Base-by-base conservation (phyloP, 1,140 invertebrate species). In the Cephus cinctus region DNA sequence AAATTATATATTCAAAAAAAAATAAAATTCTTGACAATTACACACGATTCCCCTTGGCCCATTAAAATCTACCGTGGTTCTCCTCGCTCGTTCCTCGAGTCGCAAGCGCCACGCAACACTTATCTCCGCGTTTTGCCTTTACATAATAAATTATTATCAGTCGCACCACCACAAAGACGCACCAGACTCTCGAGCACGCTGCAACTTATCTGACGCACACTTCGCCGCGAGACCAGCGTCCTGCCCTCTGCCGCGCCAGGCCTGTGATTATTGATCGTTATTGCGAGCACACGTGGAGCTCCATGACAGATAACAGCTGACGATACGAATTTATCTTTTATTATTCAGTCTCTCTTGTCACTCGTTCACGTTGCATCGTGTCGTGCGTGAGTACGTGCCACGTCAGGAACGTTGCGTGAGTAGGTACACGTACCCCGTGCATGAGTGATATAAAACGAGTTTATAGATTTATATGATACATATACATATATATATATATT, bases 291-390 rank as follows among this genome's bases (percentile, higher is more conserved):
- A 47, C 45, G 44, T 47, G 38, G 43, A 27, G 22, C 18, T 38
- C 31, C 20, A 38, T 47, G 44, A 46, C 47, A 38, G 58, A 66
- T 65, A 63, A 63, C 58, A 52, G 47, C 49, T 43, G 60, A 57
- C 52, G 54, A 61, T 63, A 48, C 40, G 32, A 52, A 48, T 44
- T 63, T 59, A 65, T 65, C 57, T 61, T 45, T 45, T 56, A 52
- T 57, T 50, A 46, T 47, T 50, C 25, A 8, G n/a, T 27, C n/a
- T 27, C n/a, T 27, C n/a, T 27, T 27, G 6, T 27, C 25, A 6
- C 25, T n/a, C n/a, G n/a, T n/a, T n/a, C n/a, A n/a, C n/a, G n/a
- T n/a, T n/a, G n/a, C n/a, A n/a, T n/a, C n/a, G n/a, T n/a, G n/a
- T n/a, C n/a, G n/a, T n/a, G n/a, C n/a, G n/a, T n/a, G n/a, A n/a